Evolutionary conservation across 2,797 vertebrate species (phyloP), one percentile per base, ranked within the genome.

Genomic region (Percopsis omiscomaycus): DNA sequence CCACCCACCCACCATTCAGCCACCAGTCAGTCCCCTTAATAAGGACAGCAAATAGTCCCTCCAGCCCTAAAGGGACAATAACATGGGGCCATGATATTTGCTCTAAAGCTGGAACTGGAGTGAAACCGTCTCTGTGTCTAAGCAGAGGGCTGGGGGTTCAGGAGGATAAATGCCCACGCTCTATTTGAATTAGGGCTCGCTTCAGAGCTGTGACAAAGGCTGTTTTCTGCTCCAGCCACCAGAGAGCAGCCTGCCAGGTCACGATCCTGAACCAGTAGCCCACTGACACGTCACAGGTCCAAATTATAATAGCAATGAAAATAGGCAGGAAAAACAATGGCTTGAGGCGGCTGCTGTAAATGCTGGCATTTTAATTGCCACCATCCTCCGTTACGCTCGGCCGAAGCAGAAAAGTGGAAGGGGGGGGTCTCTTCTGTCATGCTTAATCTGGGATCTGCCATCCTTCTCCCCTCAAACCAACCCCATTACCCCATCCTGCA

Each of bases 21-120:
- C 83, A 82, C 81, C 67, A 80, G 71, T 74, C 85, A 79, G 80
- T 71, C 70, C 75, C 73, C 74, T 83, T 89, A 89, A 88, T 89
- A 86, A 84, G 78, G 80, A 77, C 30, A 8, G 84, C 76, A 82
- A 89, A 86, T 71, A 81, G 73, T 84, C 84, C 73, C 81, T 52
- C 66, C 66, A 74, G 84, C 76, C 69, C 85, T 60, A 63, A 74
- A 79, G 70, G 78, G 73, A 80, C 77, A 83, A 78, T 73, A 81
- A 79, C 71, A 78, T 3, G 67, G 67, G 66, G 79, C 69, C 58
- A 73, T 78, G 80, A 82, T 86, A 80, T 75, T 79, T 79, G 76
- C 81, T 73, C 63, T 74, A 75, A 70, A 63, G 77, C 66, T 48
- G 32, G 42, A 62, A 51, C 60, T 59, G 59, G 49, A 75, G 69